These are phyloP conservation scores for Ceuthmochares aereus DNA, from an alignment of 2,113 vertebrate genomes.

Conservation along the genomic window DNA sequence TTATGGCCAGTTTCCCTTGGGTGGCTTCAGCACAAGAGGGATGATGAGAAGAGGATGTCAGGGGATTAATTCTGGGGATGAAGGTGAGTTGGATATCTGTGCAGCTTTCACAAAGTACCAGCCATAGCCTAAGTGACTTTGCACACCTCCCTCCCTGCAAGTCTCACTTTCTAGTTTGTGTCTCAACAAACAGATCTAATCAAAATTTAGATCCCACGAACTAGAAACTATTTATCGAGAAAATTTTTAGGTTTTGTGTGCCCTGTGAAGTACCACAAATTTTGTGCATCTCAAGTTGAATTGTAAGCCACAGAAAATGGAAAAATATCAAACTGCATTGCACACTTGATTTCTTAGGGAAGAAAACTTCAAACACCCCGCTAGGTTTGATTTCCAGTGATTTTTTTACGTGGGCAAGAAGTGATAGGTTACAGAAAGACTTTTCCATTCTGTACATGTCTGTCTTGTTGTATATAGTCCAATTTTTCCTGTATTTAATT, in stretches of 20 bases:
- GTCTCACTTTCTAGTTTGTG: neutral
- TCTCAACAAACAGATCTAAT: neutral
- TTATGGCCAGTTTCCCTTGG: neutral
- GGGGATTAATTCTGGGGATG: neutral
- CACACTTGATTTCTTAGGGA: neutral
- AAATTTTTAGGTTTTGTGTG: conserved; percentile 8
- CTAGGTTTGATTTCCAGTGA: conserved; percentile 4
- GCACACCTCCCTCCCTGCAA: conserved; percentile 17
- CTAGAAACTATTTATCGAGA: neutral
- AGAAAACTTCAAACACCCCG: too few species aligned
- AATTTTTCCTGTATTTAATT: conserved; percentile 68
- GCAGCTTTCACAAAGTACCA: neutral
- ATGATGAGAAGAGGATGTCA: neutral
- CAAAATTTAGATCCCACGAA: neutral
- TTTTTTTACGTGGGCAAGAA: conserved; percentile 27
- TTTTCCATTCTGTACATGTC: conserved; percentile 19
- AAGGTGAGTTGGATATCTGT: neutral
- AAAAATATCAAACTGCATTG: neutral
- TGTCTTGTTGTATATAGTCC: conserved; percentile 75
- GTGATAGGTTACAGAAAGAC: conserved; percentile 18
- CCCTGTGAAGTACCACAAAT: conserved; percentile 24
- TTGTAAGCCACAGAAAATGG: neutral
- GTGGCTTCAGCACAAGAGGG: neutral
- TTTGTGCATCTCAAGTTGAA: neutral
- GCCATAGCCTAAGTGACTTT: neutral